Conservation (phyloP, 2,113 vertebrate species). For the Chinchilla lanigera region DNA sequence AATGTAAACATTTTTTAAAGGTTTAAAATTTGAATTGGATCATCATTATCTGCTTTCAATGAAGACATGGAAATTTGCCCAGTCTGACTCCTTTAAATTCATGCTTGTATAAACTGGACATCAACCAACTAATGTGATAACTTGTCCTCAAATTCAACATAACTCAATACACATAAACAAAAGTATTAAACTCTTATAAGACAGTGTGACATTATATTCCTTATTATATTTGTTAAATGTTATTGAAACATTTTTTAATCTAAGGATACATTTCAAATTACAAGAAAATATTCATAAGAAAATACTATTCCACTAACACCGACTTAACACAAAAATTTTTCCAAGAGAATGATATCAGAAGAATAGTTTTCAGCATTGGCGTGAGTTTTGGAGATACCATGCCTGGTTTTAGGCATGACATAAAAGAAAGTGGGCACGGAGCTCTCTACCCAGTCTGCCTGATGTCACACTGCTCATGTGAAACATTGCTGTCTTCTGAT, state of each 20-base stretch:
- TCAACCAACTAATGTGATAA: not conserved
- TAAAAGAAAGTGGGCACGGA: not conserved
- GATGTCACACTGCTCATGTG: not conserved
- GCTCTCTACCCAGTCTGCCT: not conserved
- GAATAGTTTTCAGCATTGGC: not conserved
- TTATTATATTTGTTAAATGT: not conserved
- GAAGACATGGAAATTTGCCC: not conserved
- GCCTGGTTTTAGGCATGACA: not conserved
- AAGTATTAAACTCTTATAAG: constrained; percentile 7
- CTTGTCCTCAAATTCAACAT: not conserved
- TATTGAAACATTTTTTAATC: not conserved
- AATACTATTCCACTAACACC: not conserved
- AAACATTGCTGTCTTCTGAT: not conserved
- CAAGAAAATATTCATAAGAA: constrained; percentile 2
- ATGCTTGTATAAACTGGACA: not conserved
- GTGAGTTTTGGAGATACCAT: not conserved
- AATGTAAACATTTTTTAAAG: not conserved
- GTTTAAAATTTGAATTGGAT: not conserved
- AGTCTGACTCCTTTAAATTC: not conserved
- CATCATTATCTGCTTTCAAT: not conserved
- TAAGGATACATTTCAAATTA: not conserved
- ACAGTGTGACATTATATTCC: not conserved
- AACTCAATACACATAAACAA: not conserved
- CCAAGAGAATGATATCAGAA: not conserved
- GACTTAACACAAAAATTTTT: not conserved